Conservation (phyloP, 2,888 invertebrate genomes). For the Odontothrips loti region DNA sequence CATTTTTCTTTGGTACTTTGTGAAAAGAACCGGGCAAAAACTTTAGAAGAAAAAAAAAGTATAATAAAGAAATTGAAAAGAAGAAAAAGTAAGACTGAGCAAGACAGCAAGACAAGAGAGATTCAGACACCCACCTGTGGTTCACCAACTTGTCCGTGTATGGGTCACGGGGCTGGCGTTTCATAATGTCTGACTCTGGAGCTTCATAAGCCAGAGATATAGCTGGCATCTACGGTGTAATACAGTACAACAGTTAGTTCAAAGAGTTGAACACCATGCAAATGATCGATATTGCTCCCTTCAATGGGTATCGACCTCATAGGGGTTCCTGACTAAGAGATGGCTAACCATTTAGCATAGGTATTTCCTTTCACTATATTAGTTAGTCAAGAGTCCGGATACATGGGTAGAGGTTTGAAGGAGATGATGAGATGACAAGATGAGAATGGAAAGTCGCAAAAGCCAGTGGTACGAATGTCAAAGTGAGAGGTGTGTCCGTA, state of each 20-base stretch:
- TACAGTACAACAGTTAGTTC: constrained; percentile 28
- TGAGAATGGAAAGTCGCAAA: constrained; percentile 15
- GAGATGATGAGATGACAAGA: constrained; percentile 8
- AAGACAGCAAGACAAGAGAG: constrained; percentile 35
- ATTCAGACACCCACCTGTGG: constrained; percentile 75
- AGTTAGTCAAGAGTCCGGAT: constrained; percentile 13
- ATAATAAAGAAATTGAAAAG: constrained; percentile 19
- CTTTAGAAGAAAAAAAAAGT: neutral
- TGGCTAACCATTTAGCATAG: neutral
- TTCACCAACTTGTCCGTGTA: constrained; percentile 98
- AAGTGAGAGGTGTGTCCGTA: constrained; percentile 12
- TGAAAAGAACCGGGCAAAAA: neutral
- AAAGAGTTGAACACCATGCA: constrained; percentile 22
- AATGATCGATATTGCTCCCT: constrained; percentile 15
- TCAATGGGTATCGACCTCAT: neutral
- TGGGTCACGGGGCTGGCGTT: constrained; percentile 96
- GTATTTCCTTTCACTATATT: neutral
- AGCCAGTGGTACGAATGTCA: neutral
- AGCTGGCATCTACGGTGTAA: constrained; percentile 79
- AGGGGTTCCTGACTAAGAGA: constrained; percentile 8
- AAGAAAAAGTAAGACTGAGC: constrained; percentile 22
- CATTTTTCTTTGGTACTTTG: neutral
- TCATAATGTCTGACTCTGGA: constrained; percentile 99
- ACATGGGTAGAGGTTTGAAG: constrained; percentile 5
- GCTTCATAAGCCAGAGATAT: constrained; percentile 99